These are phyloP conservation scores for Nemoura dubitans DNA, from an alignment of 2,888 invertebrate species.

Conservation along the genomic window DNA sequence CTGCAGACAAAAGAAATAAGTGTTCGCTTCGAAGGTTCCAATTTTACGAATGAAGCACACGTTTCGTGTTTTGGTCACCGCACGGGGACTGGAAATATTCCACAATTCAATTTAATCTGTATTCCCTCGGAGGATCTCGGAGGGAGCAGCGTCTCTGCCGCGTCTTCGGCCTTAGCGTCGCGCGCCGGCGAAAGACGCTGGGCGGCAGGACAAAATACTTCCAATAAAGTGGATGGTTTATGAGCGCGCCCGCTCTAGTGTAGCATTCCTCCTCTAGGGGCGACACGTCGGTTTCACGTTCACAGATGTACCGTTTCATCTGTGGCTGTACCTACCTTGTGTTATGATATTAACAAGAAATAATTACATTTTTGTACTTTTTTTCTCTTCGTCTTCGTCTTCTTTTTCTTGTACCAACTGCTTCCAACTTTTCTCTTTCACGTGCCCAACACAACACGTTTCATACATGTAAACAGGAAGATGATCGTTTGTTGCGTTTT, in stretches of 20 bases:
- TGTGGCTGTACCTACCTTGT: too few relatives aligned
- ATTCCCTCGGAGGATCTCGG: not conserved
- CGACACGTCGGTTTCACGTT: not conserved
- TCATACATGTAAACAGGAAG: slow-evolving; percentile 10
- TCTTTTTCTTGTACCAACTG: not conserved
- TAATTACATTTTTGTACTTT: not conserved
- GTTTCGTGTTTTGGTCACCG: not conserved
- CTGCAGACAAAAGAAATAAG: not conserved
- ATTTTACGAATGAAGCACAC: slow-evolving; percentile 12
- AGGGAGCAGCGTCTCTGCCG: not conserved
- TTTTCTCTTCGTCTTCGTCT: too few relatives aligned
- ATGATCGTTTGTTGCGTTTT: slow-evolving; percentile 28
- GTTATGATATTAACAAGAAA: not conserved
- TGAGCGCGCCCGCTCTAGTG: not conserved
- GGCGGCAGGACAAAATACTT: slow-evolving; percentile 1
- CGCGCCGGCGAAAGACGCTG: not conserved
- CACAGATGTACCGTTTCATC: not conserved
- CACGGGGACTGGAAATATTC: not conserved
- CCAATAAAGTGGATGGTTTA: not conserved
- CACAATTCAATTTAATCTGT: slow-evolving; percentile 12
- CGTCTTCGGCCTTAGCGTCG: not conserved
- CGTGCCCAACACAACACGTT: not conserved
- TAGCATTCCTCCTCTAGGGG: not conserved
- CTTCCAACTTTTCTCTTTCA: too few relatives aligned
- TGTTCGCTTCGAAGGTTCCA: not conserved